Evolutionary conservation across 2,888 invertebrate genomes (phyloP), one percentile per base, ranked within the genome.

Genomic region (Apeira syringaria): DNA sequence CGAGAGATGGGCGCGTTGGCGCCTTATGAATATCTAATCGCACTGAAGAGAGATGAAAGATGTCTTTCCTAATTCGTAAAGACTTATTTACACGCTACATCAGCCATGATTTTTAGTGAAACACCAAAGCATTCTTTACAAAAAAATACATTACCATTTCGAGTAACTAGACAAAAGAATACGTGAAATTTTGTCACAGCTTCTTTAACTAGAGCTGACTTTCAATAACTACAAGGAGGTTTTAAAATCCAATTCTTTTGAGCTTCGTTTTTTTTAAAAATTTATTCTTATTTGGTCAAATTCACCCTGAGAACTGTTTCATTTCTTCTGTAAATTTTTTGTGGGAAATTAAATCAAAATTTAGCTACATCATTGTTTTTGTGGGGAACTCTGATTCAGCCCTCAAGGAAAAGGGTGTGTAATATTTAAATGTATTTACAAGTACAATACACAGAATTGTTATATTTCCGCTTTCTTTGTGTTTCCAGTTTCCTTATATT

Each of bases 21-120:
- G 71, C 64, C 76, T 81, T 76, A 82, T 80, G 83, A 84, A 84
- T 82, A 83, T 69, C 79, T 81, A 81, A 84, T 82, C 75, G 70
- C 54, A 67, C 59, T 61, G 76, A 78, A 78, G 64, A 67, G 64
- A 75, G 72, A 79, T 81, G 79, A 82, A 78, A 80, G 78, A 84
- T 81, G 72, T 64, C 68, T 72, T 65, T 58, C 70, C 67, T 81
- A 81, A 84, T 81, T 78, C 72, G 66, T 58, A 61, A 69, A 65
- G 76, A 79, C 79, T 73, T 79, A 78, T 80, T 78, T 78, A 75
- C 67, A 73, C 72, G 70, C 62, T 59, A 65, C 68, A 64, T 64
- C 61, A 56, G 52, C 47, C 58, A 53, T 68, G 56, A 70, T 72
- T 66, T 64, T 47, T 52, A 53, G 52, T 59, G 60, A 60, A 55